phyloP scores from a whole-genome alignment of 2,113 vertebrate genomes.

The Polypterus bichir region DNA sequence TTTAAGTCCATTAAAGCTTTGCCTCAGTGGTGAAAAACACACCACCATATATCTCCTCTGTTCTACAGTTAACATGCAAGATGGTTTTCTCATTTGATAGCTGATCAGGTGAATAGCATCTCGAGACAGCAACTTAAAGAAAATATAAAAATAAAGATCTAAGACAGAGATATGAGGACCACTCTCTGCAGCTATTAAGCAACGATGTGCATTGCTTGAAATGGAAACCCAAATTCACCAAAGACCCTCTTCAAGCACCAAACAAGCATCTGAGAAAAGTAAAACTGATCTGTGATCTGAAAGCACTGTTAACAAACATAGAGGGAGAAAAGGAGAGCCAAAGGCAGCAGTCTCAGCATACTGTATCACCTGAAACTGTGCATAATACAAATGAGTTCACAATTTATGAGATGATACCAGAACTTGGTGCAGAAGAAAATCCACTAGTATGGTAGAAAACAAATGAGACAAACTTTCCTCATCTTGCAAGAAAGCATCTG shows the following conservation, averaged over 20 bases:
- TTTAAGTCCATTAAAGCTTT: slow-evolving; percentile 8
- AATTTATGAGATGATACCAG: slow-evolving; percentile 13
- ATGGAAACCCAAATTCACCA: too few relatives aligned
- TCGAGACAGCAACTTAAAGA: slow-evolving; percentile 6
- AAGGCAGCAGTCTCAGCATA: not conserved
- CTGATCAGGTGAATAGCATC: slow-evolving; percentile 5
- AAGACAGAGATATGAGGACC: slow-evolving; percentile 12
- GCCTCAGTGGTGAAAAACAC: slow-evolving; percentile 20
- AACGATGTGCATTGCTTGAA: too few relatives aligned
- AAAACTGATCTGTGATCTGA: too few relatives aligned
- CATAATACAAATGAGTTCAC: slow-evolving; percentile 10
- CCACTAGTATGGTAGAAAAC: slow-evolving; percentile 15
- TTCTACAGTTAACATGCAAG: slow-evolving; percentile 18
- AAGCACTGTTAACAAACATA: slow-evolving; percentile 7
- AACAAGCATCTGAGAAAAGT: slow-evolving; percentile 6
- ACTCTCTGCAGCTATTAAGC: slow-evolving; percentile 1
- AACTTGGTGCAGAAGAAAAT: slow-evolving; percentile 15
- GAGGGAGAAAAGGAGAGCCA: too few relatives aligned
- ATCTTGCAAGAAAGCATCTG: slow-evolving; percentile 12
- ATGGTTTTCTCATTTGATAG: slow-evolving; percentile 7
- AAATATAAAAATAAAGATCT: not conserved
- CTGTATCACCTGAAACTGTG: slow-evolving; percentile 1
- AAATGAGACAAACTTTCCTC: slow-evolving; percentile 9
- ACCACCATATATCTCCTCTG: slow-evolving; percentile 11
- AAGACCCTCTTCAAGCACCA: too few relatives aligned